Evolutionary conservation across 1,140 invertebrate genomes (phyloP).

Genomic region (Dryas iulia): DNA sequence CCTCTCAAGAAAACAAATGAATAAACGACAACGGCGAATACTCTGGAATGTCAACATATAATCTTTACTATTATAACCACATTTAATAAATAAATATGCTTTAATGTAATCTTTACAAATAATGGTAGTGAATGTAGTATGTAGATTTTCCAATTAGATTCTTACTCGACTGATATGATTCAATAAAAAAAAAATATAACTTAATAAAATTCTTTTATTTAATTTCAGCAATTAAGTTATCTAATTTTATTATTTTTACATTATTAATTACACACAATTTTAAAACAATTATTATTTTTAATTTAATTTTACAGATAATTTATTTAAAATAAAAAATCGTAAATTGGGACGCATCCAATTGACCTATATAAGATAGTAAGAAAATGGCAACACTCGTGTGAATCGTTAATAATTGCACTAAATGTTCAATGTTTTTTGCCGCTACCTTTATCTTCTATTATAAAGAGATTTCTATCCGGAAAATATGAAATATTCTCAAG

Average conservation of each 20-base stretch:
- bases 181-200: not conserved
- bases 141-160: conserved; percentile 9
- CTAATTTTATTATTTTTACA: no score
- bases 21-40: not conserved
- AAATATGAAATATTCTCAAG: conserved; percentile 29
- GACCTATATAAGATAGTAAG: conserved; percentile 42
- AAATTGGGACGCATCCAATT: conserved; percentile 25
- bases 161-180: not conserved
- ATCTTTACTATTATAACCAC: not conserved
- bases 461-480: conserved; percentile 21
- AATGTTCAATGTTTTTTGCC: conserved; percentile 13
- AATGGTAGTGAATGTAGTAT: conserved; percentile 1
- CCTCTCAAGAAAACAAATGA: conserved; percentile 76
- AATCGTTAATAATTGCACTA: conserved; percentile 33
- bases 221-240: not conserved
- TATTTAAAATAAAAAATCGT: not conserved
- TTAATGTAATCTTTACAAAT: not conserved
- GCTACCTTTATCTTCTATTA: not conserved
- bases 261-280: no score
- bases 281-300: not conserved
- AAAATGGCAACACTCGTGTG: conserved; percentile 55
- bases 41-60: not conserved
- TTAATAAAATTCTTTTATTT: not conserved
- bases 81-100: not conserved
- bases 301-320: not conserved